Conservation (phyloP, 2,888 invertebrate genomes). For the Cephus rjabovi region DNA sequence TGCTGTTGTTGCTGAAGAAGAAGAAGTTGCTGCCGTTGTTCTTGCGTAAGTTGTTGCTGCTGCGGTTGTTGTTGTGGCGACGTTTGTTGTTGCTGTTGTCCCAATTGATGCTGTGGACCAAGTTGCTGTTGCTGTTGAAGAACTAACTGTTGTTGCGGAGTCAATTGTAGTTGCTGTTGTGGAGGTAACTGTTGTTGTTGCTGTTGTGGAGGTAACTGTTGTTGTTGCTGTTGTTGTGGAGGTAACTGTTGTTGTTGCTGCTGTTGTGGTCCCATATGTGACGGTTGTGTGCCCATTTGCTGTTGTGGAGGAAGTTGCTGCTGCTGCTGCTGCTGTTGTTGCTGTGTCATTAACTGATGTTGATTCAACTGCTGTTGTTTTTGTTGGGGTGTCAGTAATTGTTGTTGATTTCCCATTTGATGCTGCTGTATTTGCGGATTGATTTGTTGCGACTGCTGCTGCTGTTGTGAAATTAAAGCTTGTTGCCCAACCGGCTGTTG, state of each 20-base stretch:
- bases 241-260: constrained; percentile 33
- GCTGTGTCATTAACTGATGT: constrained; percentile 31
- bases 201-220: constrained; percentile 38
- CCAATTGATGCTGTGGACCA: constrained; percentile 42
- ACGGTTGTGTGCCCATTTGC: constrained; percentile 32
- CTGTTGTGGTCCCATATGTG: constrained; percentile 29
- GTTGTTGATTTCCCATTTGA: constrained; percentile 69
- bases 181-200: constrained; percentile 39
- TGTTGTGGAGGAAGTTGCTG: constrained; percentile 33
- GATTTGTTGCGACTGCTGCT: constrained; percentile 45
- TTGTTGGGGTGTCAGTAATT: constrained; percentile 38
- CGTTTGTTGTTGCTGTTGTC: constrained; percentile 67
- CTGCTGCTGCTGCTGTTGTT: constrained; percentile 27
- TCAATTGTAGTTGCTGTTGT: constrained; percentile 40
- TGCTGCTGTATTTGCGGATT: constrained; percentile 36
- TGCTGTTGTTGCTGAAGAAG: constrained; percentile 70
- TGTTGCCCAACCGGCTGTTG: constrained; percentile 33
- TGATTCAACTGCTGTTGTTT: constrained; percentile 59
- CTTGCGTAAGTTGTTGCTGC: constrained; percentile 62
- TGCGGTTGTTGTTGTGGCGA: constrained; percentile 67
- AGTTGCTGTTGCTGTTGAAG: constrained; percentile 39
- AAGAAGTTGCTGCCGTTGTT: constrained; percentile 67
- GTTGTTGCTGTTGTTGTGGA: constrained; percentile 43
- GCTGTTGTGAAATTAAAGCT: constrained; percentile 26
- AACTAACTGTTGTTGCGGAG: constrained; percentile 37